Evolutionary conservation across 2,797 vertebrate genomes (phyloP).

Genomic region (Cossypha dichroa): DNA sequence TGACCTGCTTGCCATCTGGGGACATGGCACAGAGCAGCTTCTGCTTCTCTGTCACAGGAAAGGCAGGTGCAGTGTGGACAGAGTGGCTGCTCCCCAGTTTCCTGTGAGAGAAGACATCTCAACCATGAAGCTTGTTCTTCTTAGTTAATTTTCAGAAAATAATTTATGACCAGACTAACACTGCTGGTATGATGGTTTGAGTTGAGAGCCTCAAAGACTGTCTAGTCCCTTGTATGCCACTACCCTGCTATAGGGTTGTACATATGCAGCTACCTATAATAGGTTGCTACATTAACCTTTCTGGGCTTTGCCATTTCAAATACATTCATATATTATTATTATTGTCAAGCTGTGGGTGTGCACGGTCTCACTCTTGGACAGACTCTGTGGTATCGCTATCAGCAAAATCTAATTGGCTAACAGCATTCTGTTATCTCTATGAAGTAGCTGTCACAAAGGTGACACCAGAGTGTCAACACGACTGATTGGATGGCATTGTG

Average conservation of each 20-base stretch:
- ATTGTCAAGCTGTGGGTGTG: background rate
- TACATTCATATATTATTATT: background rate
- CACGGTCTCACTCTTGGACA: background rate
- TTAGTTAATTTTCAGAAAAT: background rate
- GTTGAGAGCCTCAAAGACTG: background rate
- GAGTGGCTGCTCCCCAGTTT: background rate
- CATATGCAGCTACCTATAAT: background rate
- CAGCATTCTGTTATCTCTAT: background rate
- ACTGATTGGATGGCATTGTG: slow-evolving; percentile 1
- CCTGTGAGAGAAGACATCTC: background rate
- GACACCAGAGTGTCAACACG: background rate
- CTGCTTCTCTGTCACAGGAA: background rate
- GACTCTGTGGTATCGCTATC: background rate
- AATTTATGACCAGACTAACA: background rate
- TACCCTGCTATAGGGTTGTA: background rate
- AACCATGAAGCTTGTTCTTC: background rate
- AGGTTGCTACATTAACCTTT: background rate
- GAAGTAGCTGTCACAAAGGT: background rate
- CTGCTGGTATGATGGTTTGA: background rate
- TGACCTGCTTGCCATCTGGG: background rate
- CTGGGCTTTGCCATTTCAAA: background rate
- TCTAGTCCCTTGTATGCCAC: background rate
- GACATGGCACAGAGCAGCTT: background rate
- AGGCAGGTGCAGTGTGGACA: background rate
- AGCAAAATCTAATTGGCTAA: slow-evolving; percentile 1